Conservation (phyloP, 2,888 invertebrate species). For the Orchestes rusci region DNA sequence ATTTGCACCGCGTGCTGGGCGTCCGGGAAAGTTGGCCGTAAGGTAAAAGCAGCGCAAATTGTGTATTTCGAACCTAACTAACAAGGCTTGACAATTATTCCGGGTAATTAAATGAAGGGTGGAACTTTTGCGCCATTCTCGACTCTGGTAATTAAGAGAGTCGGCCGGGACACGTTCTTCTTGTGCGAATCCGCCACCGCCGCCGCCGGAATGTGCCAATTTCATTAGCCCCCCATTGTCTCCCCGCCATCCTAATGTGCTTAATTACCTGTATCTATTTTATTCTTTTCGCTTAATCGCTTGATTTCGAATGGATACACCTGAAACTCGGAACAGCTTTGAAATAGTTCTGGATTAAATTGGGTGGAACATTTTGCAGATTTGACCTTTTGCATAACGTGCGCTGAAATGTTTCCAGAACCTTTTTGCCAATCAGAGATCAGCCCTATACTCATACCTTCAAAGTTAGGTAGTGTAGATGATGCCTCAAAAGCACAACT, state of each 20-base stretch:
- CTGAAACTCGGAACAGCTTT: too few relatives aligned
- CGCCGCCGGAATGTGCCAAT: constrained; percentile 21
- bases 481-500: too few relatives aligned
- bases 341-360: too few relatives aligned
- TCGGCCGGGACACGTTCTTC: constrained; percentile 31
- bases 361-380: too few relatives aligned
- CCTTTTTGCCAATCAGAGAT: too few relatives aligned
- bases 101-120: constrained; percentile 54
- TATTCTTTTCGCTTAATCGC: too few relatives aligned
- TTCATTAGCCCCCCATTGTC: constrained; percentile 22
- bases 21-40: constrained; percentile 14
- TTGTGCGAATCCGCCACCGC: too few relatives aligned
- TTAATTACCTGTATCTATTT: constrained; percentile 16
- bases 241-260: constrained; percentile 15
- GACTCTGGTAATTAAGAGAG: constrained; percentile 49
- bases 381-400: too few relatives aligned
- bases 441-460: too few relatives aligned
- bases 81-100: constrained; percentile 51
- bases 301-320: too few relatives aligned
- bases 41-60: constrained; percentile 23
- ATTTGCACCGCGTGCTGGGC: constrained; percentile 21
- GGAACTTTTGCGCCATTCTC: constrained; percentile 47
- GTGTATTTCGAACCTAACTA: constrained; percentile 38
- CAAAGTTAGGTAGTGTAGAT: too few relatives aligned
- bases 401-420: too few relatives aligned